Evolutionary conservation across 2,113 vertebrate genomes (phyloP).

Genomic region (Bubo scandiacus): DNA sequence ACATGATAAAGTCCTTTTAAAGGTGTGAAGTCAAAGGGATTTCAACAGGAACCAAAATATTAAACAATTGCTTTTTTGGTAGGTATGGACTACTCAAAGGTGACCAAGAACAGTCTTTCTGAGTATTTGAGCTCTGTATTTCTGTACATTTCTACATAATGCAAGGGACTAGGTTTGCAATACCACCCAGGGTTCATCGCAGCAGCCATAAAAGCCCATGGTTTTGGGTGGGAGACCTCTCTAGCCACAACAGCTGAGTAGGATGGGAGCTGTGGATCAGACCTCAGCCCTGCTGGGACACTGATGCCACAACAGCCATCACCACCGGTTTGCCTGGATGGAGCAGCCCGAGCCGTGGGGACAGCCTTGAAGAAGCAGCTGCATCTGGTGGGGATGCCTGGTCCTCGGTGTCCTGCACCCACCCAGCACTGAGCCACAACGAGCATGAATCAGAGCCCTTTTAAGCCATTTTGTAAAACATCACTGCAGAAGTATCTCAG

Average conservation of each 20-base stretch:
- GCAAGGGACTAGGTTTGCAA: not conserved
- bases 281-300: not conserved
- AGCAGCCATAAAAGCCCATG: not conserved
- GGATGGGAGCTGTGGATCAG: not conserved
- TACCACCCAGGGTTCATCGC: accelerated
- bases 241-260: not conserved
- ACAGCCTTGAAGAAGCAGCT: not conserved
- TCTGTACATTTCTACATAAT: not conserved
- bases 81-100: not conserved
- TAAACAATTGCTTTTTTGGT: not conserved
- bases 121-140: not conserved
- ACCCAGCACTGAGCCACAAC: not conserved
- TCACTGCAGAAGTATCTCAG: not conserved
- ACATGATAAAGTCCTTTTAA: not conserved
- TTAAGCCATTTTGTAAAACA: not conserved
- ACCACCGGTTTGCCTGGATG: accelerated
- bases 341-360: not conserved
- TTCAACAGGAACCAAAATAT: not conserved
- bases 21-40: not conserved
- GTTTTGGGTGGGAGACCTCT: not conserved
- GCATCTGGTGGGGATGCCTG: not conserved
- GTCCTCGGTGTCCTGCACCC: not conserved
- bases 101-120: not conserved
- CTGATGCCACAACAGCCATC: not conserved
- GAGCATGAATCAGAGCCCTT: not conserved